A percentile compares a stretch with the other conserved stretches of the same genome.
Conservation (phyloP, 2,113 vertebrate genomes). For the Plecotus auritus region DNA sequence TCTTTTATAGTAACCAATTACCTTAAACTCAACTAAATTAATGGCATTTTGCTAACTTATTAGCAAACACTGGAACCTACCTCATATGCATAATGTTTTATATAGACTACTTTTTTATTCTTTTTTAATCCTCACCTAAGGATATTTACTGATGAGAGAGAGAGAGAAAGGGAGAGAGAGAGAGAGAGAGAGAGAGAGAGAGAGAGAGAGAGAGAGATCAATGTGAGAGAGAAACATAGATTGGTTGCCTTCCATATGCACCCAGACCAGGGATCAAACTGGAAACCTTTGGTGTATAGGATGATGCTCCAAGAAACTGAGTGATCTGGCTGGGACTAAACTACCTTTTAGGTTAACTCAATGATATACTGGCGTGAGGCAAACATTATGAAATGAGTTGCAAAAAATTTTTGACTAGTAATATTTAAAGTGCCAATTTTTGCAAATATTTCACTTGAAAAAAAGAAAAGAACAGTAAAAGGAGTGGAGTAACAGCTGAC, state of each 20-base stretch:
- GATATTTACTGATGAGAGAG: not conserved
- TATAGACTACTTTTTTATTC: not conserved
- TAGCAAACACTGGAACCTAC: not conserved
- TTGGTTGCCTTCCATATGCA: too few species aligned
- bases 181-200: too few species aligned
- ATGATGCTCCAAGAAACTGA: not conserved
- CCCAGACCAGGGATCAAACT: not conserved
- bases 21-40: conserved; percentile 33
- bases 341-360: not conserved
- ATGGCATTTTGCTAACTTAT: conserved; percentile 1
- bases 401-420: not conserved
- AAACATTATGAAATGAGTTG: not conserved
- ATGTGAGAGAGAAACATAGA: too few species aligned
- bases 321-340: not conserved
- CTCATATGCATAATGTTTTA: not conserved
- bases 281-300: too few species aligned
- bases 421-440: not conserved
- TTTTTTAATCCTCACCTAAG: not conserved
- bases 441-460: not conserved
- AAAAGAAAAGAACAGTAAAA: not conserved
- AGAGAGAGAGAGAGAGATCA: too few species aligned
- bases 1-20: conserved; percentile 61
- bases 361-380: not conserved
- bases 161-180: too few species aligned
- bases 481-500: not conserved